A percentile compares a stretch with the other conserved stretches of the same genome.
Evolutionary conservation across 2,797 vertebrate species (phyloP).

Genomic region (Percopsis omiscomaycus): DNA sequence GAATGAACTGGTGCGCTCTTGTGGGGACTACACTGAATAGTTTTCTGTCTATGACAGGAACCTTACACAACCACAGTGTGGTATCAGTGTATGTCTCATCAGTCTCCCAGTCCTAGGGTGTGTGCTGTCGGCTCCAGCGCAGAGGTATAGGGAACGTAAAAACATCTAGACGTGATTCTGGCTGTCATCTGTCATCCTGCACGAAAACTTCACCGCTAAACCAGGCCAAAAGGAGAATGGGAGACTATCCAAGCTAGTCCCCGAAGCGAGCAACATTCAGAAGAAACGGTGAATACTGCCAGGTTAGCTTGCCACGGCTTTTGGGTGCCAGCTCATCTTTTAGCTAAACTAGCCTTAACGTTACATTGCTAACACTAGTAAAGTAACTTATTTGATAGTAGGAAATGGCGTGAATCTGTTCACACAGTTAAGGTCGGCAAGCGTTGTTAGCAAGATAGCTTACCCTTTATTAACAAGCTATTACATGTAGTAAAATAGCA

Average conservation of each 20-base stretch:
- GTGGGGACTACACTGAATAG: constrained; percentile 23
- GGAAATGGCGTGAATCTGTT: background rate
- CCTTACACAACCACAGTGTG: constrained; percentile 2
- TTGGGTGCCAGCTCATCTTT: constrained; percentile 25
- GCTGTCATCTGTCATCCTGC: constrained; percentile 55
- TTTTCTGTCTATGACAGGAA: constrained; percentile 20
- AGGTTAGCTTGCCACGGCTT: constrained; percentile 62
- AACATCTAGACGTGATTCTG: constrained; percentile 51
- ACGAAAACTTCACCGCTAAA: constrained; percentile 29
- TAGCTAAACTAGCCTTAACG: constrained; percentile 13
- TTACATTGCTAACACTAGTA: background rate
- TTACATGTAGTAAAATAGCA: constrained; percentile 3
- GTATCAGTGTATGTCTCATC: constrained; percentile 3
- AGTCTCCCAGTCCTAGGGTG: constrained; percentile 49
- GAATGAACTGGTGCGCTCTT: background rate
- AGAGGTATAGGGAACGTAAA: constrained; percentile 42
- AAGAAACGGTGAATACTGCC: constrained; percentile 56
- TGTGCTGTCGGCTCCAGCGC: constrained; percentile 35
- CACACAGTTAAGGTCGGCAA: background rate
- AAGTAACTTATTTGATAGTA: background rate
- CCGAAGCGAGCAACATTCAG: constrained; percentile 48
- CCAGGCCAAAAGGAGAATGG: constrained; percentile 56
- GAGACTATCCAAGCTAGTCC: constrained; percentile 66
- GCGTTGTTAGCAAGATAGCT: constrained; percentile 32
- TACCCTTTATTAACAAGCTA: constrained; percentile 20